phyloP scores from a whole-genome alignment of 2,113 vertebrate genomes.

The Apeltes quadracus region DNA sequence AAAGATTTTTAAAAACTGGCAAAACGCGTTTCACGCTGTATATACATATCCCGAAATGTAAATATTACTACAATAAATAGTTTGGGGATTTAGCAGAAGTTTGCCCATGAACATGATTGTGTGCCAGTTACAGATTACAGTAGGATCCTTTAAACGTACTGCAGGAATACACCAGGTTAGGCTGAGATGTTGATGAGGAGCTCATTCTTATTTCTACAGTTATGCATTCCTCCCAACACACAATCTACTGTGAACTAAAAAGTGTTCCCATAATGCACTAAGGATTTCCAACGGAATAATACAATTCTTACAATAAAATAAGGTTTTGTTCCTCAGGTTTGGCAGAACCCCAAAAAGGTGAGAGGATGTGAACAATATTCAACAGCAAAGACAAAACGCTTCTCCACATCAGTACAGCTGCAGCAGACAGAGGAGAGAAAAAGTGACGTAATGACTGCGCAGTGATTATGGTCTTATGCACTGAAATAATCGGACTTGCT shows the following conservation, averaged over 20 bases:
- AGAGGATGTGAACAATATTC: constrained; percentile 37
- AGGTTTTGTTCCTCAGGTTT: constrained; percentile 14
- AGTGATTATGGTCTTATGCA: constrained; percentile 71
- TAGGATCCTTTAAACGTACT: neutral
- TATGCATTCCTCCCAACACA: constrained; percentile 2
- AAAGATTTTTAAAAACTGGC: constrained; percentile 14
- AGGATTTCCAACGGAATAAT: constrained; percentile 12
- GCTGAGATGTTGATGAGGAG: neutral
- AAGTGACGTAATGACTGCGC: constrained; percentile 66
- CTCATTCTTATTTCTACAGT: constrained; percentile 14
- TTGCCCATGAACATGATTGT: neutral
- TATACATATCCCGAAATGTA: neutral
- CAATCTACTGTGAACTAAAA: neutral
- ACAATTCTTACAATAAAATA: constrained; percentile 26
- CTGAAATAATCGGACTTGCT: constrained; percentile 69
- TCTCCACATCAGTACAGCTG: constrained; percentile 53
- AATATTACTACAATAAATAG: constrained; percentile 17
- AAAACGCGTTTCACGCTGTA: neutral
- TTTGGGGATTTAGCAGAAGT: constrained; percentile 5
- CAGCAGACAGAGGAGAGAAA: constrained; percentile 35
- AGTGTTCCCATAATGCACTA: constrained; percentile 2
- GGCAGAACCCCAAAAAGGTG: neutral
- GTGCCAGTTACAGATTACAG: constrained; percentile 3
- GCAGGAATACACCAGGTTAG: neutral
- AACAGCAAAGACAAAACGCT: constrained; percentile 31